A percentile compares a stretch with the other conserved stretches of the same genome.
Conservation (phyloP, 2,888 invertebrate genomes). For the Gryllus longicercus region DNA sequence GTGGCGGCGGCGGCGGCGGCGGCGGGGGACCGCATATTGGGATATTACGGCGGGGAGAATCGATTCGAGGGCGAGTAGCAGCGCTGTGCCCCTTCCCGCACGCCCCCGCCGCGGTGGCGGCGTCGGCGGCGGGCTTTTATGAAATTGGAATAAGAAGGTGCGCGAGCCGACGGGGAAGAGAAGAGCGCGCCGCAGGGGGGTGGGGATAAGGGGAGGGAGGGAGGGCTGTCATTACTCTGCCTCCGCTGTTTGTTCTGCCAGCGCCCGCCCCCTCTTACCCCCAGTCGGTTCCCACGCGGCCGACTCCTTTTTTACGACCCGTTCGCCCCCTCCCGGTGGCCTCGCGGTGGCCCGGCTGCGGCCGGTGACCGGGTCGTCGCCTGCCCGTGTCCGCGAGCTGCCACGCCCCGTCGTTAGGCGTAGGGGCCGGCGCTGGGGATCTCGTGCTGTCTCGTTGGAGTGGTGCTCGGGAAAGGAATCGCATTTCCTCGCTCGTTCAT, state of each 20-base stretch:
- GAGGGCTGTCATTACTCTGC: not conserved
- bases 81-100: not conserved
- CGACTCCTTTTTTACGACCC: not conserved
- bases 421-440: too few species aligned
- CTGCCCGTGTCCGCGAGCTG: too few species aligned
- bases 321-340: too few species aligned
- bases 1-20: not conserved
- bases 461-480: too few species aligned
- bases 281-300: not conserved
- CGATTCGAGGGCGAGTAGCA: not conserved
- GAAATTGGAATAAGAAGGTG: constrained; percentile 2
- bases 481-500: too few species aligned
- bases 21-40: not conserved
- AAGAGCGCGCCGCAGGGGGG: not conserved
- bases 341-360: too few species aligned
- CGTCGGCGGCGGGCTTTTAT: not conserved
- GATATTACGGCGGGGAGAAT: not conserved
- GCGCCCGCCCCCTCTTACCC: not conserved
- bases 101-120: not conserved
- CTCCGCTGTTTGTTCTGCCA: not conserved
- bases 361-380: too few species aligned
- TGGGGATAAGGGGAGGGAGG: not conserved
- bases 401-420: too few species aligned
- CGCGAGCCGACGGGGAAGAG: not conserved
- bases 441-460: too few species aligned